Evolutionary conservation across 2,113 vertebrate species (phyloP), one percentile per base, ranked within the genome.

Genomic region (Melanerpes formicivorus): DNA sequence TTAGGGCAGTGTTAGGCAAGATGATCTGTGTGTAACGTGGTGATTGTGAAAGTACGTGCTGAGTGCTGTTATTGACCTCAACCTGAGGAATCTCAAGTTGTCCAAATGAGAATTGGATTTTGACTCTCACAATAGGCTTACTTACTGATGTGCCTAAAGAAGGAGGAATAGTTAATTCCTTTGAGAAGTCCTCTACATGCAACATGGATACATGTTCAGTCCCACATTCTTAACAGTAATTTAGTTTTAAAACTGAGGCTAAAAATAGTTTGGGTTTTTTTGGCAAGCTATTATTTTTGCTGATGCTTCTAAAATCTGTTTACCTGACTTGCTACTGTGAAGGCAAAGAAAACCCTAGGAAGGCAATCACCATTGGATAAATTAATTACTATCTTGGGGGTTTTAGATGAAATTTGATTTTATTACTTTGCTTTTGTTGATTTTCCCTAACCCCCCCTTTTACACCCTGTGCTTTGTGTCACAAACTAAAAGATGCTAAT

Each of bases 21-120:
- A 8, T 44, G 58, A 27, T 15, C 44, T 85, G 60, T 67, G 11
- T 6, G 1, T 77, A 34, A 48, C 0, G 0, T 72, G 25, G 23
- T 56, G 63, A 56, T 73, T 60, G 10, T 89, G 11, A 58, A 78
- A 78, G 7, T 26, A 9, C 29, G 25, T 82, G 27, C 34, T 67
- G 42, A 67, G 44, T 75, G 18, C 23, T 78, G 18, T 60, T 93
- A 54, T 10, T 6, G 3, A 5, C 63, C 34, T 59, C 55, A 60
- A 21, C 17, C 44, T 44, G 16, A 80, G 76, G 75, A 83, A 26
- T 77, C n/a, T 78, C 12, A 48, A 50, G 30, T 40, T 50, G 56
- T 82, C 15, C 17, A 63, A 52, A 66, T 63, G 15, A 29, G 72
- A 79, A 74, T 25, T 55, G 26, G 16, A 25, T 84, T 81, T 91